phyloP scores from a whole-genome alignment of 1,140 invertebrate genomes.

The Drosophila tropicalis region DNA sequence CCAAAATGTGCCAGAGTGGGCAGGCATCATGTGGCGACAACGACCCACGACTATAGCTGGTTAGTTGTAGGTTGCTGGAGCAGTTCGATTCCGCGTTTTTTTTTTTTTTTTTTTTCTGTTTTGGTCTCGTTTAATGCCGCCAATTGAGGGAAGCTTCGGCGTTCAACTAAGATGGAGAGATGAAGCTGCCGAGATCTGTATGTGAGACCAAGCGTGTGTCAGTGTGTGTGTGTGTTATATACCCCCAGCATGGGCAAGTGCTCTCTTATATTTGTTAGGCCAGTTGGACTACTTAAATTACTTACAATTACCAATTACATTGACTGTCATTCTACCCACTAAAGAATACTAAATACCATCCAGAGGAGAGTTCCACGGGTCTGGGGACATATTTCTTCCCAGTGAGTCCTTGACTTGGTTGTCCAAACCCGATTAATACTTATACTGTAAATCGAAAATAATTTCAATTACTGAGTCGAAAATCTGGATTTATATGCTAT shows the following conservation, averaged over 20 bases:
- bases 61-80: conserved; percentile 26
- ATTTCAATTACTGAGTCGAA: no score
- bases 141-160: conserved; percentile 66
- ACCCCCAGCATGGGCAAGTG: conserved; percentile 31
- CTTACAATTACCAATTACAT: conserved; percentile 5
- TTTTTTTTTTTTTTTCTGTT: conserved; percentile 25
- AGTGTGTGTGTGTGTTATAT: conserved; percentile 19
- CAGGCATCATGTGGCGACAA: conserved; percentile 72
- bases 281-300: not conserved
- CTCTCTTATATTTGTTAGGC: not conserved
- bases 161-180: conserved; percentile 50
- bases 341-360: no score
- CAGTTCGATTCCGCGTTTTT: conserved; percentile 21
- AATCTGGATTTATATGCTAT: no score
- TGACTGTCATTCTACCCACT: no score
- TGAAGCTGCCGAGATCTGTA: conserved; percentile 37
- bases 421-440: no score
- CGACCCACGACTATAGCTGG: conserved; percentile 30
- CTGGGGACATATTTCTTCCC: no score
- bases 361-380: no score
- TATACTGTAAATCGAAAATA: no score
- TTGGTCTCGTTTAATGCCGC: conserved; percentile 68
- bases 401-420: no score
- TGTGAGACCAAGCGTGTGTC: conserved; percentile 6
- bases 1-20: conserved; percentile 76